Base-by-base conservation (phyloP, 2,113 vertebrate genomes). In the Nycticryphes semicollaris region DNA sequence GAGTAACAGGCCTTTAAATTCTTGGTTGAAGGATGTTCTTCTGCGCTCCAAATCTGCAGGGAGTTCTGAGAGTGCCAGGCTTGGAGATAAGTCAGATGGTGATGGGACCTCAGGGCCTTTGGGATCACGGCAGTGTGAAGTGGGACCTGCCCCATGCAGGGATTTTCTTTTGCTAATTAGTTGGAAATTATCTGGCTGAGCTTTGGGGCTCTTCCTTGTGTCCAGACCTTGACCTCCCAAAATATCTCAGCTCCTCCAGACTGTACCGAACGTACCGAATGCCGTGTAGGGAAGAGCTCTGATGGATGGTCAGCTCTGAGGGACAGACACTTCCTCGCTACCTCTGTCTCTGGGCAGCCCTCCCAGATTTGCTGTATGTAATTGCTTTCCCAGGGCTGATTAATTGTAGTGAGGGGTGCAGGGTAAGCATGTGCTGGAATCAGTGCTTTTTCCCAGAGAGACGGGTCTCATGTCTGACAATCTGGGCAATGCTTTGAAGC, bases 321-420 rank as follows among this genome's bases (percentile, higher is more conserved):
- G 53, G 67, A 93, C 70, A 37, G 66, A 53, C 59, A 1, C 59
- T 62, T 66, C 78, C 53, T 24, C 33, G 51, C 84, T 78, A 43
- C 57, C 63, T 47, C 60, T 24, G 59, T 3, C 85, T 75, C 59
- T 72, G 64, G 82, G 95, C 83, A 87, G 64, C 70, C 48, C 93
- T 89, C 82, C 88, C 85, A 54, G 64, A 5, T 20, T 39, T 10
- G 45, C 83, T 60, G 8, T 39, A 4, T 87, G 84, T 33, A 82
- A 83, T 95, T 54, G 63, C 45, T 86, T 86, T 89, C 79, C 94
- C 79, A 72, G 87, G 43, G 51, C 84, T 89, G 89, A 70, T 87
- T 37, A 74, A 56, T 57, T 11, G 54, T 18, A 57, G 59, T 1
- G 33, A 86, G 76, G 72, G 72, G 33, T 69, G 39, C 1, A 39